Base-by-base conservation (phyloP, 2,797 vertebrate genomes). In the Smutsia gigantea region DNA sequence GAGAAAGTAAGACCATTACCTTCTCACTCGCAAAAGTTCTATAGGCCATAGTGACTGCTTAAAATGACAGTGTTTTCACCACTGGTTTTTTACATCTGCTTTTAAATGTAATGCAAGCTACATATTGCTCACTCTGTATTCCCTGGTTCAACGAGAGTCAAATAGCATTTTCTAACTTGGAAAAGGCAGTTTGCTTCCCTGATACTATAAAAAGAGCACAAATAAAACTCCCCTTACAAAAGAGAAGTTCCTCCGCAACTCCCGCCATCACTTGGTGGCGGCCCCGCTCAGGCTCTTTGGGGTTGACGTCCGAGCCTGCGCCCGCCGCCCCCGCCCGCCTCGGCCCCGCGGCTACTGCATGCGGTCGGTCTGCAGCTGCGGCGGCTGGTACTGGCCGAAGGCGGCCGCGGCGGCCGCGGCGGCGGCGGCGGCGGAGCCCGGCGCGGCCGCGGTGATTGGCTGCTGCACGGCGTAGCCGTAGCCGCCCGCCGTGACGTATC, bases 321-420 rank as follows among this genome's bases (percentile, higher is more conserved):
- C 96, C 97, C 75, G 13, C 55, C 55, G 93, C 96, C 97, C 46
- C 46, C 46, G 46, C 46, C 46, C 0, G 19, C 55, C 21, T 7
- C 55, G 55, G 55, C 17, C 55, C 55, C 55, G 55, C 15, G 66
- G 94, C 98, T 99, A 99, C 99, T 99, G 99, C 99, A 99, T 99
- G 87, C 99, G 99, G 98, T 99, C 99, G 0, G 99, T 98, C 95
- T 99, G 99, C 99, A 99, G 99, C 98, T 99, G 99, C 98, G 99
- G 99, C 39, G 99, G 99, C 98, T 99, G 99, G 98, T 99, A 99
- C 98, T 99, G 99, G 95, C 99, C 99, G 0, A 99, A 99, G 1
- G 99, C 99, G 29, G 99, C 98, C n/a, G 99, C 97, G 0, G 99
- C 95, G 97, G 99, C 68, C 87, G 99, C 1, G 91, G 99, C 13